Evolutionary conservation across 2,888 invertebrate species (phyloP).

Genomic region (Cactoblastis cactorum): DNA sequence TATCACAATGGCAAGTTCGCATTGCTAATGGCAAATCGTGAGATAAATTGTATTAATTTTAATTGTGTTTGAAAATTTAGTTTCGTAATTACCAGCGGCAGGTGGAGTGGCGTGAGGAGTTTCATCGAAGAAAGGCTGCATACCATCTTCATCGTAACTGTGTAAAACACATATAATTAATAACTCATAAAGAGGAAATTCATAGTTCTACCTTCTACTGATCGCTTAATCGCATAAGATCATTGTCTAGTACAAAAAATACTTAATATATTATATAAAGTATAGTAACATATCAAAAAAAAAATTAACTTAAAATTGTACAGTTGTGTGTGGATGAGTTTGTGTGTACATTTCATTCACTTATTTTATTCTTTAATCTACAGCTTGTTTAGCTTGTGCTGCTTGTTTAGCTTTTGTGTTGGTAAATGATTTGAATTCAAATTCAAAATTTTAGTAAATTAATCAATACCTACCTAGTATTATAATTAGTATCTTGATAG

Average conservation of each 20-base stretch:
- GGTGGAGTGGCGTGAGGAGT: slow-evolving; percentile 74
- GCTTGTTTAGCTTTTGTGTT: neutral
- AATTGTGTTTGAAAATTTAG: neutral
- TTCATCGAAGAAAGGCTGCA: slow-evolving; percentile 75
- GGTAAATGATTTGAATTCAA: slow-evolving; percentile 1
- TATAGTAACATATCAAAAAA: no score
- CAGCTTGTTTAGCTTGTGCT: no score
- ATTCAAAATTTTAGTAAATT: no score
- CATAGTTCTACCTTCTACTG: no score
- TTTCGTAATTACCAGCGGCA: slow-evolving; percentile 54
- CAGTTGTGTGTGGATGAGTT: no score
- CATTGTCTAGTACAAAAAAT: no score
- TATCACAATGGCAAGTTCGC: slow-evolving; percentile 5
- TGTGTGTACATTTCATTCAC: no score
- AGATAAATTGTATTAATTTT: neutral
- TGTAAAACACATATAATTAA: slow-evolving; percentile 23
- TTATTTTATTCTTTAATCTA: no score
- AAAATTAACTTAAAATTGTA: no score
- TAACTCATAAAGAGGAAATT: neutral
- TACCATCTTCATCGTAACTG: slow-evolving; percentile 72
- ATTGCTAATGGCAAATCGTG: neutral
- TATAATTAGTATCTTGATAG: slow-evolving; percentile 65
- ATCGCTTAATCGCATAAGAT: no score
- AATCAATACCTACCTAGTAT: slow-evolving; percentile 46
- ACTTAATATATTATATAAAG: no score